Percentiles rank a stretch among this genome's conserved stretches.
Evolutionary conservation across 2,888 invertebrate genomes (phyloP).

Genomic region (Drosophila yooni): DNA sequence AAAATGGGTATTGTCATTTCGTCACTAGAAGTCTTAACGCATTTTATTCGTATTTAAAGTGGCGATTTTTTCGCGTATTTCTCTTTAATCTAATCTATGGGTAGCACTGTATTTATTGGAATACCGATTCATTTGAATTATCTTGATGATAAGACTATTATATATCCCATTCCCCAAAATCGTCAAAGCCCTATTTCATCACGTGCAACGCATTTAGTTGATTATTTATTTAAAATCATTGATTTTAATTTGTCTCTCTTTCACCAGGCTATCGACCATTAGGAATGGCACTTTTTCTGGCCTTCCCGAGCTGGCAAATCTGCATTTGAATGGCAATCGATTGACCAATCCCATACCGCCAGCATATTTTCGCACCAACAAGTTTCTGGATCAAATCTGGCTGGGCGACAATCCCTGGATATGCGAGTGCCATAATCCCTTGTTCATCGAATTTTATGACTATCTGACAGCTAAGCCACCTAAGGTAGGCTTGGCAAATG

Average conservation of each 20-base stretch:
- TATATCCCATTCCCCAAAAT: not conserved
- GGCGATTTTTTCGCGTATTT: too few relatives aligned
- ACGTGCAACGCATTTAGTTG: not conserved
- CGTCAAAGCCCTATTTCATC: not conserved
- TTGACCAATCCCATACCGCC: slow-evolving; percentile 88
- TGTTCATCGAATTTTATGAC: slow-evolving; percentile 88
- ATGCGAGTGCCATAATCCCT: slow-evolving; percentile 88
- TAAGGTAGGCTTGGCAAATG: slow-evolving; percentile 76
- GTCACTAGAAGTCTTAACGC: not conserved
- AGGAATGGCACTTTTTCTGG: slow-evolving; percentile 88
- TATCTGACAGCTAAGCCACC: slow-evolving; percentile 87
- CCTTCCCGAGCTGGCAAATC: slow-evolving; percentile 87
- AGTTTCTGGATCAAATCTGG: slow-evolving; percentile 87
- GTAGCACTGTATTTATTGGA: not conserved
- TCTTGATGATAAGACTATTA: not conserved
- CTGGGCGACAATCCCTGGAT: slow-evolving; percentile 91
- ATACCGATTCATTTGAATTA: not conserved
- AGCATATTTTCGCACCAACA: slow-evolving; percentile 87
- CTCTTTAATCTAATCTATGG: not conserved
- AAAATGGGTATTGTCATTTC: not conserved
- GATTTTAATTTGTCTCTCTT: not conserved
- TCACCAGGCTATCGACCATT: slow-evolving; percentile 86
- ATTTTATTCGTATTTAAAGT: not conserved
- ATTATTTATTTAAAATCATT: not conserved
- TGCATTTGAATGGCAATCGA: slow-evolving; percentile 90